A percentile compares a stretch with the other conserved stretches of the same genome.
Evolutionary conservation across 2,113 vertebrate species (phyloP).

Genomic region (Microtus oregoni): DNA sequence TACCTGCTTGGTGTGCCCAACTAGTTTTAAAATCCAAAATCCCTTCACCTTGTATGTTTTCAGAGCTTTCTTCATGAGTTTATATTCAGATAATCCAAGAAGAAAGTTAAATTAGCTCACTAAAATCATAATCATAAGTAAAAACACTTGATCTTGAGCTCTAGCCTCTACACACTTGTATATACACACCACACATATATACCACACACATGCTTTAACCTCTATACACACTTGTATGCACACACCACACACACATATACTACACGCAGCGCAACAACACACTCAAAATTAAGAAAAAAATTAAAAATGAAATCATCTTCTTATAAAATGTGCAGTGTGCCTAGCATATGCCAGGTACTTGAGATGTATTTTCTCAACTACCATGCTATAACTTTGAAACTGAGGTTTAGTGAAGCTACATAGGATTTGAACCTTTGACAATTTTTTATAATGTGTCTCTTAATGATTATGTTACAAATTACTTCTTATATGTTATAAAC

Average conservation of each 20-base stretch:
- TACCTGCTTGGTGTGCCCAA: constrained; percentile 2
- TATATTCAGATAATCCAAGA: constrained; percentile 3
- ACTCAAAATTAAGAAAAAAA: background rate
- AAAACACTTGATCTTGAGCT: background rate
- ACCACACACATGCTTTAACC: background rate
- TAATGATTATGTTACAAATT: background rate
- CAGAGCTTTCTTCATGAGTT: background rate
- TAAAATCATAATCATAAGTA: constrained; percentile 19
- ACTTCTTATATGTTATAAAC: background rate
- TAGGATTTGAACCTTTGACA: constrained; percentile 30
- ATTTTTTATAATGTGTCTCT: constrained; percentile 32
- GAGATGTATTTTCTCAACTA: background rate
- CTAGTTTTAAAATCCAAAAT: constrained; percentile 54
- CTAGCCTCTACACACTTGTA: too few species aligned
- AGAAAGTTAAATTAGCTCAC: background rate
- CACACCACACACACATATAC: background rate
- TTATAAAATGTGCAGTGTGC: background rate
- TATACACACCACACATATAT: background rate
- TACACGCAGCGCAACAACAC: background rate
- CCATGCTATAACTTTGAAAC: constrained; percentile 15
- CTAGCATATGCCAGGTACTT: background rate
- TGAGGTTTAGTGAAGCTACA: constrained; percentile 6
- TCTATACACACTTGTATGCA: background rate
- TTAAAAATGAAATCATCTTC: background rate
- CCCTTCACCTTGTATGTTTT: background rate